Base-by-base conservation (phyloP, 2,888 invertebrate species). In the Plusia festucae region DNA sequence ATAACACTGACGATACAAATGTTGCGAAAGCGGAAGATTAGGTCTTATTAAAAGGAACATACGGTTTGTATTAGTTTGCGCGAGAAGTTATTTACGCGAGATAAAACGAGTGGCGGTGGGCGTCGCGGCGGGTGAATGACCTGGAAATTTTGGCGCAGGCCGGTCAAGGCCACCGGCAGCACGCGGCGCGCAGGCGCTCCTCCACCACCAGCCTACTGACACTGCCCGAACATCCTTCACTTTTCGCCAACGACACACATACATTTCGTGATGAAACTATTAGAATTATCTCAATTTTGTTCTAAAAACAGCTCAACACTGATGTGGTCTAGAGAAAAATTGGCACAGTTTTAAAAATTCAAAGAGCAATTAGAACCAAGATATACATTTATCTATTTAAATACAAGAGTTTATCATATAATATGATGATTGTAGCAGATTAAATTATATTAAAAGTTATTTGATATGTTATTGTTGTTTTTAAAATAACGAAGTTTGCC, bases 131-230 rank as follows among this genome's bases (percentile, higher is more conserved):
- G 92, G 93, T 93, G 93, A 93, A 94, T 82, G 94, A 93, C 92
- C 94, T 90, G 94, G 91, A 91, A 93, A 92, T 93, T 95, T 95
- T 94, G 95, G 95, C 95, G 95, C 94, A 93, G 93, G 90, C 90
- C 93, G 95, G 95, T 95, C 95, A 95, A 95, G 95, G 95, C 94
- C 95, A 89, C 85, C 79, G 81, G 46, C 46, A 18, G 82, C 84
- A 70, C 75, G 71, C 82, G 83, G 83, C 83, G 86, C 91, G 91
- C 92, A 89, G 69, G 87, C 91, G 90, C 89, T 80, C 70, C 76
- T 87, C 85, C 87, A 77, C 77, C 70, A 80, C 76, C 81, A 85
- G 78, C 77, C 77, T 78, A 77, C 78, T 76, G 62, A 67, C 68
- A 81, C 75, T 76, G 70, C 74, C 69, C 77, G 11, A 30, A 0